These are phyloP conservation scores for Blomia tropicalis DNA, from an alignment of 2,888 invertebrate genomes.

Conservation along the genomic window DNA sequence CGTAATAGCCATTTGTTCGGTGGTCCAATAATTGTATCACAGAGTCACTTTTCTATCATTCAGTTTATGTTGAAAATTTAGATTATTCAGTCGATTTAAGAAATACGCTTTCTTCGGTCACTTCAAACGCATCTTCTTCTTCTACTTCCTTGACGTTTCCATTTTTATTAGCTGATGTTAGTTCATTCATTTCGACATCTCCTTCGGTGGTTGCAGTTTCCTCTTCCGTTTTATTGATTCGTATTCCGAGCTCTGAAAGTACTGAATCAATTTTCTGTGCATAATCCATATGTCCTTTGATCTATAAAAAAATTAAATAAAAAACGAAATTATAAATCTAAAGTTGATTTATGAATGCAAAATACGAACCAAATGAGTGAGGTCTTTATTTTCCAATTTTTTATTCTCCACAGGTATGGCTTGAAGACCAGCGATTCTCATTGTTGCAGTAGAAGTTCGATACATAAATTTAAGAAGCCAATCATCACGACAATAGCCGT, in stretches of 20 bases:
- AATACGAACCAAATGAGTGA: conserved; percentile 42
- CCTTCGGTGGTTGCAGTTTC: conserved; percentile 6
- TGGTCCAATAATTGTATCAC: not conserved
- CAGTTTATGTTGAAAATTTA: not conserved
- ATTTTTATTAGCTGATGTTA: not conserved
- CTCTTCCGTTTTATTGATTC: conserved; percentile 32
- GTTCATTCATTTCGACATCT: not conserved
- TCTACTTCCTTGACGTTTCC: not conserved
- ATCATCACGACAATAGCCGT: conserved; percentile 48
- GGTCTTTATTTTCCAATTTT: conserved; percentile 45
- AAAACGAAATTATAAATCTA: not conserved
- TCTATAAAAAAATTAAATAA: conserved; percentile 31
- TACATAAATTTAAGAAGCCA: conserved; percentile 51
- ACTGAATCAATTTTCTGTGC: conserved; percentile 43
- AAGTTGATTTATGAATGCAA: conserved; percentile 17
- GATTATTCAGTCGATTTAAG: not conserved
- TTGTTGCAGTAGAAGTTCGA: conserved; percentile 46
- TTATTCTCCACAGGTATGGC: conserved; percentile 41
- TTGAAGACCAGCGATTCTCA: conserved; percentile 46
- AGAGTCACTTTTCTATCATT: not conserved
- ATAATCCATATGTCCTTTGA: conserved; percentile 46
- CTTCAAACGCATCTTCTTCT: not conserved
- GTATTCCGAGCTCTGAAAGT: conserved; percentile 38
- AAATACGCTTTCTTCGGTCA: not conserved
- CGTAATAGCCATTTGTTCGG: too few species aligned